phyloP scores from a whole-genome alignment of 2,113 vertebrate species.

The Ifrita kowaldi region DNA sequence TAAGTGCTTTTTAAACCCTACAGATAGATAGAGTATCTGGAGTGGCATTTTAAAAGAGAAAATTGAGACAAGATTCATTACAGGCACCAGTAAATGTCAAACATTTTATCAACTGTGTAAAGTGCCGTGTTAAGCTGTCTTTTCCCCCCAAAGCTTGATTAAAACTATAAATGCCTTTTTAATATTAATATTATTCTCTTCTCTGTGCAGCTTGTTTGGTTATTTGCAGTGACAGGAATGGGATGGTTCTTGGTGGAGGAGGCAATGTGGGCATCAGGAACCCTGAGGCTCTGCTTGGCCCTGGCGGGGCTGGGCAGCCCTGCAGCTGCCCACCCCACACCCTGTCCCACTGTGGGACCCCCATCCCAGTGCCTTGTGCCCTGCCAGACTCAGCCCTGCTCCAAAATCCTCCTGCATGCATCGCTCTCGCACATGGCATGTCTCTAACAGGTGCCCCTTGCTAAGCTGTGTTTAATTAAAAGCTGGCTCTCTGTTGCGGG shows the following conservation, averaged over 20 bases:
- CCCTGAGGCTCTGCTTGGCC: rapidly evolving
- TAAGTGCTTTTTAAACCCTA: slow-evolving; percentile 60
- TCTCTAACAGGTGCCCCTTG: neutral
- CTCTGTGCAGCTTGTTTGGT: neutral
- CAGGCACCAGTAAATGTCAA: slow-evolving; percentile 69
- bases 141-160: slow-evolving; percentile 58
- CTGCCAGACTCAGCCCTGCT: neutral
- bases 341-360: rapidly evolving
- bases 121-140: slow-evolving; percentile 53
- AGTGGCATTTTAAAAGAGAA: slow-evolving; percentile 69
- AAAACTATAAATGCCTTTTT: slow-evolving; percentile 62
- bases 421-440: neutral
- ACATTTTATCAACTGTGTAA: slow-evolving; percentile 64
- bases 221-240: neutral
- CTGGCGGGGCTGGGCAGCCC: too few species aligned
- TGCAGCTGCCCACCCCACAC: neutral
- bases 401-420: rapidly evolving
- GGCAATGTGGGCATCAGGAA: rapidly evolving
- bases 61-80: slow-evolving; percentile 60
- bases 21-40: slow-evolving; percentile 51
- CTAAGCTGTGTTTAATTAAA: slow-evolving; percentile 53
- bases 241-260: neutral
- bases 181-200: slow-evolving; percentile 54
- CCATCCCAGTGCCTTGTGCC: rapidly evolving
- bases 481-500: neutral